Evolutionary conservation across 64 coral and sea anemone genomes (phyloP).

Genomic region (Porites australiensis): DNA sequence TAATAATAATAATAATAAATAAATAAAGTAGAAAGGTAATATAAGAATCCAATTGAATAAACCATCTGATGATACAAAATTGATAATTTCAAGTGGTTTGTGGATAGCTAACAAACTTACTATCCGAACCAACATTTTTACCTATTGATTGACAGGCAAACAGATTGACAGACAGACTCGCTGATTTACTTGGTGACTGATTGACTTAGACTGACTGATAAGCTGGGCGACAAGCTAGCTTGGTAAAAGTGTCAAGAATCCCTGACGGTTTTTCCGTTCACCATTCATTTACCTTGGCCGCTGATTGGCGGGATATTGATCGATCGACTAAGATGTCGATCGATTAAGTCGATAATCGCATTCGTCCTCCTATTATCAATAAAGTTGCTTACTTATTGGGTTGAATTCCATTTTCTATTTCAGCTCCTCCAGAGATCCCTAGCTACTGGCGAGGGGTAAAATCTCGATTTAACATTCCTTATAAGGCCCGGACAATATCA

Average conservation of each 20-base stretch:
- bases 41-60: too few species aligned
- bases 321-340: too few species aligned
- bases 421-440: conserved; percentile 72
- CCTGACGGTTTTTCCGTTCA: too few species aligned
- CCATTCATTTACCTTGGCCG: too few species aligned
- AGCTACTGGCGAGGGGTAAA: conserved; percentile 59
- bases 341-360: not conserved
- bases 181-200: not conserved
- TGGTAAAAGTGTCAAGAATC: too few species aligned
- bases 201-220: not conserved
- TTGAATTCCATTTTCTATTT: not conserved
- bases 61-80: too few species aligned
- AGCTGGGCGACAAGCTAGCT: not conserved
- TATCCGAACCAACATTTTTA: not conserved
- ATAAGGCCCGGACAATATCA: conserved; percentile 58
- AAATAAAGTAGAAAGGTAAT: too few species aligned
- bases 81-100: not conserved
- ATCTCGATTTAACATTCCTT: conserved; percentile 66
- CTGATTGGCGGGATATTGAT: not conserved
- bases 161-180: not conserved
- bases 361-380: not conserved
- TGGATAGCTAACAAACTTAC: not conserved
- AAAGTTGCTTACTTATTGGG: not conserved
- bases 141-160: not conserved
- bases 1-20: too few species aligned